Evolutionary conservation across 2,888 invertebrate species (phyloP), one percentile per base, ranked within the genome.

Genomic region (Lasiommata megera): DNA sequence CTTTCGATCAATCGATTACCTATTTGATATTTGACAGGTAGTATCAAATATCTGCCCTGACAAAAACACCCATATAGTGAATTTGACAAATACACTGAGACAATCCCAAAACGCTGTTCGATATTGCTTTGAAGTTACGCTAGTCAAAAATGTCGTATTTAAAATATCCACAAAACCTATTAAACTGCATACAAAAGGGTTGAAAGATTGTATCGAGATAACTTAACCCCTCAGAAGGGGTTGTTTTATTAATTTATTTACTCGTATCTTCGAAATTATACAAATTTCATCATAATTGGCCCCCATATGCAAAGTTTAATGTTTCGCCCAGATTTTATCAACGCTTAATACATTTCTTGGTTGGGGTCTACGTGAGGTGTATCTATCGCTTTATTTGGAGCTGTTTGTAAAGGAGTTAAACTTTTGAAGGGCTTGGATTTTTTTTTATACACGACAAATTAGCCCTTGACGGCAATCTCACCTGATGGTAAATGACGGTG

Each of bases 181-280:
- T 23, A 53, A 48, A 56, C 51, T 14, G 57, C 52, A 60, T 54
- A 51, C 47, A 55, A 65, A 70, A 77, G 79, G 79, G 77, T 77
- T 78, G 70, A 67, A 67, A 72, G 82, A 83, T 82, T 70, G 71
- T 82, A 85, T 86, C 88, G 76, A 77, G 82, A 84, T 85, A 54
- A 54, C 84, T 86, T 82, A 84, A 79, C 88, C 87, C 86, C 78
- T 77, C 69, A 68, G 72, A 59, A 70, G 68, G 82, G 88, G 85
- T 80, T 77, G 79, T 82, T 86, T 87, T 88, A 89, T 89, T 88
- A 88, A 89, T 88, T 85, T 88, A 88, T 88, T 84, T 85, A 82
- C 77, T 71, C 82, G 77, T 87, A 87, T 84, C 86, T 73, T 68
- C 66, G 63, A 65, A 73, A 81, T 80, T 80, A 79, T 77, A 82